phyloP scores from a whole-genome alignment of 1,140 invertebrate species.

The Solen grandis region DNA sequence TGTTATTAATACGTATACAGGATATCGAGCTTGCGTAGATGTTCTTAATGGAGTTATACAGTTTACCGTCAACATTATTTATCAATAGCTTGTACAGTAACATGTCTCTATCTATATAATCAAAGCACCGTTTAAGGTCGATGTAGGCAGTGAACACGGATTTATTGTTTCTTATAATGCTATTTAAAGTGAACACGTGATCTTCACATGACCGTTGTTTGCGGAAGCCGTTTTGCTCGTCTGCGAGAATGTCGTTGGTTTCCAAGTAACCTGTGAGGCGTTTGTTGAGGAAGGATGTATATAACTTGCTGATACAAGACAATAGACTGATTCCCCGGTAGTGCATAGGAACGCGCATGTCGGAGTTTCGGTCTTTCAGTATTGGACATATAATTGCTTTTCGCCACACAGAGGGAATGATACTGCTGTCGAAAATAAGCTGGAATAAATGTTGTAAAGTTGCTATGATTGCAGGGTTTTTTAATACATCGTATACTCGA shows the following conservation, averaged over 20 bases:
- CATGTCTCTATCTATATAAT: no score
- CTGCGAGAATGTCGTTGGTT: constrained; percentile 37
- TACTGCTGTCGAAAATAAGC: constrained; percentile 14
- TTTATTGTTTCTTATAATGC: no score
- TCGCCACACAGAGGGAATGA: constrained; percentile 44
- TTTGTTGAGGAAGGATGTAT: no score
- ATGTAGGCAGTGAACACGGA: no score
- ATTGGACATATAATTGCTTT: constrained; percentile 54
- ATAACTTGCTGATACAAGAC: no score
- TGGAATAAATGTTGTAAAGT: constrained; percentile 28
- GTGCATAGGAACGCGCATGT: constrained; percentile 24
- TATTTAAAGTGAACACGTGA: no score
- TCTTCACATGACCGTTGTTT: constrained; percentile 39
- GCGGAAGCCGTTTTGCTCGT: constrained; percentile 47
- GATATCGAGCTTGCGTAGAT: no score
- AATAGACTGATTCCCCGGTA: constrained; percentile 49
- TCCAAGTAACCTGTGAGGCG: constrained; percentile 35
- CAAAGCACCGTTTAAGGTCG: no score
- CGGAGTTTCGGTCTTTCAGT: constrained; percentile 19
- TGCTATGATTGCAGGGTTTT: constrained; percentile 1
- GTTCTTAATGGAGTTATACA: no score
- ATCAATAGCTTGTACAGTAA: no score
- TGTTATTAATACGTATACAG: no score
- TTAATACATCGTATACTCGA: constrained; percentile 31
- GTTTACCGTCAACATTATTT: no score